Evolutionary conservation across 2,888 invertebrate genomes (phyloP).

Genomic region (Hesperia comma): DNA sequence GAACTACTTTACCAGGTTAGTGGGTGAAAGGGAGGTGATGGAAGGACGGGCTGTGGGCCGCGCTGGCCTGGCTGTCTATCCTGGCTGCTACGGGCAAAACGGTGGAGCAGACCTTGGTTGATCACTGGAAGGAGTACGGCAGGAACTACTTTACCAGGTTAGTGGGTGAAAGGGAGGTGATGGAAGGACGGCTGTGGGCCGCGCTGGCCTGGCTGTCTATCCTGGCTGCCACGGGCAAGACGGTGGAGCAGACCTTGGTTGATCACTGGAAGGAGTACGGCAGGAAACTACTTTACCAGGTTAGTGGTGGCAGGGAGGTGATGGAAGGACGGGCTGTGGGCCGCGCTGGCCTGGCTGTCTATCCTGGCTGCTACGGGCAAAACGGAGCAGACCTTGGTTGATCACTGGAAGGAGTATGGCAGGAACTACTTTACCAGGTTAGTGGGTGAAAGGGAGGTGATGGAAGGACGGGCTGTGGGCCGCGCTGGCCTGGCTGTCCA

Average conservation of each 20-base stretch:
- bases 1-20: too few species aligned
- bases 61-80: slow-evolving; percentile 97
- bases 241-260: slow-evolving; percentile 92
- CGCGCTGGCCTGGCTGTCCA: too few species aligned
- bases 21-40: too few species aligned
- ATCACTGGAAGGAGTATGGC: too few species aligned
- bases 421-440: too few species aligned
- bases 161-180: slow-evolving; percentile 21
- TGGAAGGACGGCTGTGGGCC: slow-evolving; percentile 96
- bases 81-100: slow-evolving; percentile 89
- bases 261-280: slow-evolving; percentile 97
- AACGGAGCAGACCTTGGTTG: too few species aligned
- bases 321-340: too few species aligned
- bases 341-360: too few species aligned
- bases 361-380: too few species aligned
- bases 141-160: slow-evolving; percentile 98
- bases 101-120: slow-evolving; percentile 92
- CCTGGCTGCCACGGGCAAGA: slow-evolving; percentile 88
- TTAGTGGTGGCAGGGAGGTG: slow-evolving; percentile 53
- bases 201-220: slow-evolving; percentile 98
- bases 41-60: slow-evolving; percentile 99
- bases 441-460: too few species aligned
- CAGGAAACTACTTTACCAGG: slow-evolving; percentile 98
- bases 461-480: too few species aligned
- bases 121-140: slow-evolving; percentile 96